Evolutionary conservation across 2,797 vertebrate species (phyloP).

Genomic region (Remorina albescens): DNA sequence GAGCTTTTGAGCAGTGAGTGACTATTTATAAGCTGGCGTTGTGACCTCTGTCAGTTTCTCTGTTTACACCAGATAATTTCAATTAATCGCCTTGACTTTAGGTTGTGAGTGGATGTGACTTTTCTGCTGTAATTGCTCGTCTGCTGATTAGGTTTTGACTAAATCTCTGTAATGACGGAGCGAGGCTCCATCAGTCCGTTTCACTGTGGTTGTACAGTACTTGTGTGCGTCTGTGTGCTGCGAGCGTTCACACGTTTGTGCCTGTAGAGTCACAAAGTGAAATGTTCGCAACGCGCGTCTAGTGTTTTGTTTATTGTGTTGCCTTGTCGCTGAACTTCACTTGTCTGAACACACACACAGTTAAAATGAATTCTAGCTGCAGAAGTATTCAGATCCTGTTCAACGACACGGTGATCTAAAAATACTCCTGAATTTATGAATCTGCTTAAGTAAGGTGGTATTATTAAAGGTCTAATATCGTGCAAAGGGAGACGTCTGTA

Average conservation of each 20-base stretch:
- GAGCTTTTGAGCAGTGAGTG: constrained; percentile 37
- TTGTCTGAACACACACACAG: neutral
- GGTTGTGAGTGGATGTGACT: constrained; percentile 47
- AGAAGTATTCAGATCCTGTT: neutral
- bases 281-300: neutral
- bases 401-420: neutral
- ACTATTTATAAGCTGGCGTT: constrained; percentile 63
- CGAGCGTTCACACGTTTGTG: neutral
- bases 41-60: constrained; percentile 64
- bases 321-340: neutral
- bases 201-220: constrained; percentile 6
- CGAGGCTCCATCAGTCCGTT: constrained; percentile 39
- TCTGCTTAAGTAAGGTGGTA: no score
- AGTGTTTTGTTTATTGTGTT: neutral
- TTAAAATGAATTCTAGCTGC: no score
- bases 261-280: neutral
- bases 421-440: neutral
- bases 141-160: constrained; percentile 65
- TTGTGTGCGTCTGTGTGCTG: constrained; percentile 19
- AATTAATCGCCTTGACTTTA: constrained; percentile 65
- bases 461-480: neutral
- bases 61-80: constrained; percentile 63
- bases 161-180: constrained; percentile 32
- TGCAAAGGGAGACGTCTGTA: no score
- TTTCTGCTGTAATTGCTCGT: constrained; percentile 44